Evolutionary conservation across 2,797 vertebrate species (phyloP).

Genomic region (Perodicticus potto): DNA sequence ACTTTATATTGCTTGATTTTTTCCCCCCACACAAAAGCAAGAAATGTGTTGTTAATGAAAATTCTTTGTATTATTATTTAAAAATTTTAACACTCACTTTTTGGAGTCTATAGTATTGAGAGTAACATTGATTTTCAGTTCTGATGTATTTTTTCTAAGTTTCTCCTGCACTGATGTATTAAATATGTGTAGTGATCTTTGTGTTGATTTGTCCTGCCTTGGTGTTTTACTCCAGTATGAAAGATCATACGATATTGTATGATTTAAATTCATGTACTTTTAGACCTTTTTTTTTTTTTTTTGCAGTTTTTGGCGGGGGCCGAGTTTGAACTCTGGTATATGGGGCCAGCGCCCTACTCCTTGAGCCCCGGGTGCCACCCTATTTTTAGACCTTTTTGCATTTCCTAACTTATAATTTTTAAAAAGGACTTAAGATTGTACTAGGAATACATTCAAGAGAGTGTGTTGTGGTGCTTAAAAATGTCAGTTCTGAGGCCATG

Average conservation of each 20-base stretch:
- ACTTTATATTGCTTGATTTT: no score
- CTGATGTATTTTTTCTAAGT: neutral
- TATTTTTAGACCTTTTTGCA: neutral
- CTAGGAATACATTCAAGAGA: neutral
- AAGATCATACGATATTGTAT: neutral
- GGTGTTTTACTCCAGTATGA: neutral
- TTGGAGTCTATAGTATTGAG: neutral
- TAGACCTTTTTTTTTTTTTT: neutral
- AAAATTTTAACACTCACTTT: neutral
- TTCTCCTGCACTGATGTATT: neutral
- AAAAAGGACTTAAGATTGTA: neutral
- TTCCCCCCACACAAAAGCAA: no score
- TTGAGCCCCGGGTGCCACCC: no score
- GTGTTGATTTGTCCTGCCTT: neutral
- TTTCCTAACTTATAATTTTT: neutral
- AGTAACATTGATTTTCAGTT: neutral
- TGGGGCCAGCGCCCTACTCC: no score
- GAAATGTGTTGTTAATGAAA: no score
- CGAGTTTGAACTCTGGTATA: no score
- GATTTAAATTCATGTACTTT: neutral
- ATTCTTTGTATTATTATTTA: neutral
- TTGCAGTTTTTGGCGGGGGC: no score
- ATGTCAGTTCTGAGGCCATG: neutral
- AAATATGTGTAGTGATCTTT: neutral
- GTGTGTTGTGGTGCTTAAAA: neutral